phyloP scores from a whole-genome alignment of 2,113 vertebrate species.

The Lontra canadensis region DNA sequence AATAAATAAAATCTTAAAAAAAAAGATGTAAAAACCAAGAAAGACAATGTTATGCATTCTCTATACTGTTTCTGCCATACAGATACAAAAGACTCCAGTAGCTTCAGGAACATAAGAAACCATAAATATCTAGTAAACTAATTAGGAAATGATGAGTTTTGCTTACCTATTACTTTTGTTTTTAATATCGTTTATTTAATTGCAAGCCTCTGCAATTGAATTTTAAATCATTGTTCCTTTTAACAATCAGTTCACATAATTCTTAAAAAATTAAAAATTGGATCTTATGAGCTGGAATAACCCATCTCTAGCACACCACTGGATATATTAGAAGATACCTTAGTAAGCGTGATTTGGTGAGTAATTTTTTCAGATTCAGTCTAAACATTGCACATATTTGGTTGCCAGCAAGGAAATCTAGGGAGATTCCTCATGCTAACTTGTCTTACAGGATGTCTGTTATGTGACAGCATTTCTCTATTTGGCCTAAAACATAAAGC shows the following conservation, averaged over 20 bases:
- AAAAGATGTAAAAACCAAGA: background rate
- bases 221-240: slow-evolving; percentile 20
- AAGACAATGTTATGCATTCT: background rate
- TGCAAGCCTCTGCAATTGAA: background rate
- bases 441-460: background rate
- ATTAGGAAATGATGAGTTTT: background rate
- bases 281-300: background rate
- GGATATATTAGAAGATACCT: background rate
- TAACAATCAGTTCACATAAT: background rate
- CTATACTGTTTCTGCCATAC: background rate
- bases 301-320: background rate
- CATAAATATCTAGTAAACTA: background rate
- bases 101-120: background rate
- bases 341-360: background rate
- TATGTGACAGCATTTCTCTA: background rate
- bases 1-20: too few species aligned
- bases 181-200: slow-evolving; percentile 9
- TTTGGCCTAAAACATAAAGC: background rate
- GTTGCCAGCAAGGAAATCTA: background rate
- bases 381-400: background rate
- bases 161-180: background rate
- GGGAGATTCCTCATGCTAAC: background rate
- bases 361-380: background rate
- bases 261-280: background rate
- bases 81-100: background rate